Conservation (phyloP, 1,140 invertebrate species). For the Aporrectodea caliginosa region DNA sequence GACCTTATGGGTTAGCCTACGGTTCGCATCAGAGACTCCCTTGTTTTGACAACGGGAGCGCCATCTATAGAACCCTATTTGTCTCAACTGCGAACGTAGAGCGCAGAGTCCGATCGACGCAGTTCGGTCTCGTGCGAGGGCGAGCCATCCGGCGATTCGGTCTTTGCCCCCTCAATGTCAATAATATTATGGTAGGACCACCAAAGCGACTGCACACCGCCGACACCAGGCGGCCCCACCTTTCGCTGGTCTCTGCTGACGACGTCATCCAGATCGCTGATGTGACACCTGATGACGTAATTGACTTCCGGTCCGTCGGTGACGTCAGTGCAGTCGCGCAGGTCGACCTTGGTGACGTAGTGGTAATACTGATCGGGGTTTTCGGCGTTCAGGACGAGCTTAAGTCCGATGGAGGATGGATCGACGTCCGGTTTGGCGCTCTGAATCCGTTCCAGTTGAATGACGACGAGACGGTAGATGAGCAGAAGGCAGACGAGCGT, state of each 20-base stretch:
- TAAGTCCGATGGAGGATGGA: neutral
- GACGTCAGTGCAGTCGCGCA: neutral
- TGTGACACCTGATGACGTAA: neutral
- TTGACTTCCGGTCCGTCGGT: neutral
- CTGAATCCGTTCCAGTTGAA: constrained; percentile 62
- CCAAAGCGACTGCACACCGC: neutral
- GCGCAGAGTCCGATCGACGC: neutral
- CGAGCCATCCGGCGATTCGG: neutral
- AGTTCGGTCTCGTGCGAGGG: neutral
- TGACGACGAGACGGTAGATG: constrained; percentile 76
- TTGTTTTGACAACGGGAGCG: no score
- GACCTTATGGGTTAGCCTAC: no score
- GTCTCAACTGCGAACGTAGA: neutral
- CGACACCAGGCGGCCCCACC: neutral
- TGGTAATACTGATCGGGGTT: neutral
- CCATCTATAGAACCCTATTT: no score
- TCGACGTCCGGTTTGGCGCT: neutral
- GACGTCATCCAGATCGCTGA: neutral
- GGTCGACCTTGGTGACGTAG: neutral
- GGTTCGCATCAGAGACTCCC: no score
- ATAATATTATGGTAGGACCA: neutral
- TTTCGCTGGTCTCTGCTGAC: neutral
- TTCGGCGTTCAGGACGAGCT: neutral
- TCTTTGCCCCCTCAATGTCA: neutral
- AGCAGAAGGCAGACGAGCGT: constrained; percentile 80